These are phyloP conservation scores for Kradibia gibbosae DNA, from an alignment of 1,140 invertebrate species.

Conservation along the genomic window DNA sequence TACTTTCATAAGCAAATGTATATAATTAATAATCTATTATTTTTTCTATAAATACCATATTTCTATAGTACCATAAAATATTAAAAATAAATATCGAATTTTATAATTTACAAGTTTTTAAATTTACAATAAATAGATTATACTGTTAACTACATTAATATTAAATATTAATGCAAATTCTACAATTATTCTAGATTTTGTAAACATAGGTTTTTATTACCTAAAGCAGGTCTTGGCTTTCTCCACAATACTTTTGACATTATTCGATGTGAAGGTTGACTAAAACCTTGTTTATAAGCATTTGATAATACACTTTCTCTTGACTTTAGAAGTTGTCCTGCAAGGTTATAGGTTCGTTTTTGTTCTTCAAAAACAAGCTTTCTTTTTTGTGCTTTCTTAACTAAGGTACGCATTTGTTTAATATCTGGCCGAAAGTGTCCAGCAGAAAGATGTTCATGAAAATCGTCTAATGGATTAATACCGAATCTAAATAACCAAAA, in stretches of 20 bases:
- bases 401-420: conserved; percentile 73
- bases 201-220: conserved; percentile 55
- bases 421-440: conserved; percentile 79
- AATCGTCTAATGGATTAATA: conserved; percentile 68
- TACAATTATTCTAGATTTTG: conserved; percentile 12
- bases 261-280: conserved; percentile 71
- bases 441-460: conserved; percentile 76
- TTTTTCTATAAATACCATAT: too few relatives aligned
- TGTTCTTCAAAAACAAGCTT: conserved; percentile 78
- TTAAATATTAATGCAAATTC: conserved; percentile 13
- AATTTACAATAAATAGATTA: too few relatives aligned
- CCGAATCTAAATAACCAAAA: conserved; percentile 68
- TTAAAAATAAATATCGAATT: too few relatives aligned
- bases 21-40: too few relatives aligned
- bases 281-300: conserved; percentile 72
- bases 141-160: background rate
- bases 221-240: conserved; percentile 68
- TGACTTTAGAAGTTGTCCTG: conserved; percentile 78
- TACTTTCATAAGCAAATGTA: too few relatives aligned
- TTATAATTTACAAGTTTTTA: too few relatives aligned
- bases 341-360: conserved; percentile 74
- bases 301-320: conserved; percentile 78
- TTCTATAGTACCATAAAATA: too few relatives aligned
- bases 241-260: conserved; percentile 70
- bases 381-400: conserved; percentile 78